Base-by-base conservation (phyloP, 2,113 vertebrate species). In the Serinus canaria region DNA sequence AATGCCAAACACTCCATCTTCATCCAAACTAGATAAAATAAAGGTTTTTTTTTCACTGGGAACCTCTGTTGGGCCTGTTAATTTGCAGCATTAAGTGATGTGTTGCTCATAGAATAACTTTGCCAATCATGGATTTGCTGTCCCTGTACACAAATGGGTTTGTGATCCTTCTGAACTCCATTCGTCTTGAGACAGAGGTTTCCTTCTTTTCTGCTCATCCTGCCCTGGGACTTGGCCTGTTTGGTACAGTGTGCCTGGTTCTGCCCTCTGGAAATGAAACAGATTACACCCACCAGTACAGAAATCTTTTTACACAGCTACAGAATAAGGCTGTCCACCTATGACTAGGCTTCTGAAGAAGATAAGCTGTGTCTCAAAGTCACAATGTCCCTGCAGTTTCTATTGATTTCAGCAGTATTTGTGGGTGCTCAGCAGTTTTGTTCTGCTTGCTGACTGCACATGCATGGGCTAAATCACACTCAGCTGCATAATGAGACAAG, bases 351-450 rank as follows among this genome's bases (percentile, higher is more conserved):
- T 83, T 56, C 47, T 55, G 39, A 80, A 74, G 19, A 83, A 75
- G 44, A 60, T 37, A 47, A 84, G 4, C 44, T 72, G 24, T 82
- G 50, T 76, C 74, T 91, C 69, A 85, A 90, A 89, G 81, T 56
- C 73, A 60, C 53, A 31, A 5, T 20, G 53, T 75, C 66, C 33
- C 70, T 87, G 58, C 21, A 62, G 28, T 76, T 87, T 50, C 37
- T 89, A 55, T 73, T 74, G 74, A 85, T 91, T 91, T 83, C 50
- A 35, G 62, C 41, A 53, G 31, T 44, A 59, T 89, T 83, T 85
- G 55, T 67, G 35, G 59, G 70, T 70, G 50, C 55, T 94, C 75
- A 80, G 78, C 84, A 88, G 30, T 95, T 96, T 73, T 91, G 15
- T 78, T 92, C 75, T 62, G 21, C 21, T 77, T 69, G 12, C 39